Evolutionary conservation across 1,140 invertebrate genomes (phyloP), one percentile per base, ranked within the genome.

Genomic region (Eulimnadia texana): DNA sequence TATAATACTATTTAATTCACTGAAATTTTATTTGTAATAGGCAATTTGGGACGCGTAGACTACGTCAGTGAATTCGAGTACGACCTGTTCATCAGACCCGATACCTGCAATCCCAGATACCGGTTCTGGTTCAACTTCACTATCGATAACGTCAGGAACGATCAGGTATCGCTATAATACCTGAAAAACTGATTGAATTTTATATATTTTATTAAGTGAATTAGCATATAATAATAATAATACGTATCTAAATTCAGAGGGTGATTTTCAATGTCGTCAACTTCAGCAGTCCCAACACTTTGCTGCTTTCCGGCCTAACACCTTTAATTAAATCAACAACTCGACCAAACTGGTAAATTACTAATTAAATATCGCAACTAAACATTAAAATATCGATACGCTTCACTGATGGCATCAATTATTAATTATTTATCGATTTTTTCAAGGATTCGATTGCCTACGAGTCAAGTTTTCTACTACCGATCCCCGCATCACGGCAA

Each of bases 261-360:
- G 92, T 98, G 1, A 86, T 99, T 64, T 97, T 99, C 74, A 98
- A 98, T 70, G 85, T 99, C 57, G 91, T 98, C 1, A 99, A 99
- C 76, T 84, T 98, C 55, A 93, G 91, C 63, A 97, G 96, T 73
- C 84, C 81, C 60, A 82, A 84, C 61, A 94, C 90, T 68, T 75
- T 97, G 9, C 98, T 93, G 68, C 82, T 88, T 61, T 80, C 84
- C 22, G 88, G 92, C 0, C 87, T 97, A 82, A 93, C 94, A 6
- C 93, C 95, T 0, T 72, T 98, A 49, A 91, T 99, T 0, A 89
- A 90, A 71, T 94, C 91, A 29, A 86, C 87, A 0, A 91, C 83
- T 66, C 77, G 90, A 54, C 84, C 84, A n/a, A 90, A 90, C 74
- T 98, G 93, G 93, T 92, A 80, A 76, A 73, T 74, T 29, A 71